Conservation (phyloP, 2,888 invertebrate species). For the Luperina testacea region DNA sequence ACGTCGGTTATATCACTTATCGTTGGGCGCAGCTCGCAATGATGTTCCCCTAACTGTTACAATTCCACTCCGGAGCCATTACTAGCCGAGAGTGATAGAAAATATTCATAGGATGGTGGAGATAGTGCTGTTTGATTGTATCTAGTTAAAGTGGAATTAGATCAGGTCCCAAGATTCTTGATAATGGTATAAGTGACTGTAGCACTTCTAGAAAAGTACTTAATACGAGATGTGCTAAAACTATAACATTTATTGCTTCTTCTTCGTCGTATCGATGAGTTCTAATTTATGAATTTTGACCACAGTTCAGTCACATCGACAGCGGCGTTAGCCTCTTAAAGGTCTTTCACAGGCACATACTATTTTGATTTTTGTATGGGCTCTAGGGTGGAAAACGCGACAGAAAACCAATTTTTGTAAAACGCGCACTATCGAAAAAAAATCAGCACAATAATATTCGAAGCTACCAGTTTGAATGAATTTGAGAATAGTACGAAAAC, state of each 20-base stretch:
- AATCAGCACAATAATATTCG: too few relatives aligned
- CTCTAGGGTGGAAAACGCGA: too few relatives aligned
- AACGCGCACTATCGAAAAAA: too few relatives aligned
- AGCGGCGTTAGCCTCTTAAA: background rate
- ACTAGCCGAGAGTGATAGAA: conserved; percentile 33
- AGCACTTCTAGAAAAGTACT: background rate
- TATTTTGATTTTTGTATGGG: too few relatives aligned
- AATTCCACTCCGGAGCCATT: conserved; percentile 59
- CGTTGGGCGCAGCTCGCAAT: conserved; percentile 66
- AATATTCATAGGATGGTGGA: conserved; percentile 45
- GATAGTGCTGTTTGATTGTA: conserved; percentile 20
- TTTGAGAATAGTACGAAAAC: too few relatives aligned
- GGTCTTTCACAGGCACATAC: too few relatives aligned
- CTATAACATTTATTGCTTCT: background rate
- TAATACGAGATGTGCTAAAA: too few relatives aligned
- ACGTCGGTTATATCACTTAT: conserved; percentile 67
- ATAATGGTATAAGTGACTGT: background rate
- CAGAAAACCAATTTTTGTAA: too few relatives aligned
- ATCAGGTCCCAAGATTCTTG: conserved; percentile 1
- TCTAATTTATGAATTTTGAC: background rate
- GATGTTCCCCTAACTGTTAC: conserved; percentile 64
- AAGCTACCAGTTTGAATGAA: too few relatives aligned
- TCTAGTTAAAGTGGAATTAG: conserved; percentile 1
- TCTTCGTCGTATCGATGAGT: background rate
- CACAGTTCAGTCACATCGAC: background rate